Percentiles rank a stretch among this genome's conserved stretches.
Evolutionary conservation across 2,113 vertebrate species (phyloP).

Genomic region (Zingel zingel): DNA sequence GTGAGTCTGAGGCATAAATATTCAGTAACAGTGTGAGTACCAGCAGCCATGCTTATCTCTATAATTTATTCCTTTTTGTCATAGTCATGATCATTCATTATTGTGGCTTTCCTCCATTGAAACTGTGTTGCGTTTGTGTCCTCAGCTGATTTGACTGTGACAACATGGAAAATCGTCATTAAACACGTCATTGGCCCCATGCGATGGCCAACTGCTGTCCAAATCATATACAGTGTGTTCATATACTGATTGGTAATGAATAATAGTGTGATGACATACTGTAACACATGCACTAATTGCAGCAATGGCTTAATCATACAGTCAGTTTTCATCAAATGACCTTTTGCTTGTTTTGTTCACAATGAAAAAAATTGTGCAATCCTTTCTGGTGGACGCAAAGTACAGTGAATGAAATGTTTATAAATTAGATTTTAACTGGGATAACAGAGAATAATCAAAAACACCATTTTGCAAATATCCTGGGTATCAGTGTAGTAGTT

Average conservation of each 20-base stretch:
- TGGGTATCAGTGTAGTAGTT: neutral
- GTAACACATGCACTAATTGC: neutral
- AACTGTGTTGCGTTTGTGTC: constrained; percentile 25
- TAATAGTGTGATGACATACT: neutral
- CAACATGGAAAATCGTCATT: neutral
- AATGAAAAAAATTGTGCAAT: neutral
- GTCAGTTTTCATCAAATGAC: neutral
- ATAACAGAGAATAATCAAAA: neutral
- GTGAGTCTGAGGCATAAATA: constrained; percentile 60
- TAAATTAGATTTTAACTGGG: neutral
- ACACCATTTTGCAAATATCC: neutral
- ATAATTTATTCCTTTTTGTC: neutral
- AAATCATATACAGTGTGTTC: neutral
- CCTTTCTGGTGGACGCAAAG: neutral
- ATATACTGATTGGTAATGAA: constrained; percentile 1
- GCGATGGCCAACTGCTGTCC: neutral
- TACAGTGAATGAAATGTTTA: neutral
- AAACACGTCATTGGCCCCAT: constrained; percentile 23
- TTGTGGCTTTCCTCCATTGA: neutral
- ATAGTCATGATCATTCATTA: neutral
- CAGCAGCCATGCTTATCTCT: neutral
- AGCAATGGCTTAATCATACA: neutral
- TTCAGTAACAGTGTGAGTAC: constrained; percentile 35
- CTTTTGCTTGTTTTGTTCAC: neutral
- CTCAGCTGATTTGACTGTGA: constrained; percentile 43